A percentile compares a stretch with the other conserved stretches of the same genome.
These are phyloP conservation scores for Cantharis nigra DNA, from an alignment of 2,888 invertebrate species.

Conservation along the genomic window DNA sequence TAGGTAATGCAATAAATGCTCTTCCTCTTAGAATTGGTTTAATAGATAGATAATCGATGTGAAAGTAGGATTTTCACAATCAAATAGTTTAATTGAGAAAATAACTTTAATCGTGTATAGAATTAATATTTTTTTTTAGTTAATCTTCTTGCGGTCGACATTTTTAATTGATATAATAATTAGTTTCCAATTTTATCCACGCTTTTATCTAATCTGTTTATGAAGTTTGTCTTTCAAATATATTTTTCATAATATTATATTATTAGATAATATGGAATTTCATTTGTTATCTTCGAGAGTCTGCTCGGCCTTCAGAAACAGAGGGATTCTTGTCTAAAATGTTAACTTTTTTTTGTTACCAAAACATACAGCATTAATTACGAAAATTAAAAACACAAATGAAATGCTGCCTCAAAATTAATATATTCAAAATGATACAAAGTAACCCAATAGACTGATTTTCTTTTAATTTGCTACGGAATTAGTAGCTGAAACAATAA, in stretches of 20 bases:
- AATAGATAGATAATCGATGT: slow-evolving; percentile 47
- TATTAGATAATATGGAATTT: too few species aligned
- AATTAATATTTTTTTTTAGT: not conserved
- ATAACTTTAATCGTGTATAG: not conserved
- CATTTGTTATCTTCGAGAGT: too few species aligned
- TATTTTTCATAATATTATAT: too few species aligned
- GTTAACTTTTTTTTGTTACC: too few species aligned
- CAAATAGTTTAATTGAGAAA: not conserved
- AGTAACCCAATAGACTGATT: not conserved
- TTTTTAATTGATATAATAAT: not conserved
- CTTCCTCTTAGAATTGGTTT: slow-evolving; percentile 42
- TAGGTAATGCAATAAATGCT: slow-evolving; percentile 43
- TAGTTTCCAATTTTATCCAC: not conserved
- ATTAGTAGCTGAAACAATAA: not conserved
- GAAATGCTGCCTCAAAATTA: too few species aligned
- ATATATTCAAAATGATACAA: not conserved
- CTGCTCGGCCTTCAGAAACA: too few species aligned
- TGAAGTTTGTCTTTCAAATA: not conserved
- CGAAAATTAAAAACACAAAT: too few species aligned
- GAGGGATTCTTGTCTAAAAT: too few species aligned
- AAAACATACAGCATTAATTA: too few species aligned
- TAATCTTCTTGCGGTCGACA: not conserved
- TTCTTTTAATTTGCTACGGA: not conserved
- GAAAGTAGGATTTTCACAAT: slow-evolving; percentile 42
- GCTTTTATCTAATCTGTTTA: not conserved